phyloP scores from a whole-genome alignment of 2,113 vertebrate genomes.

The Eudyptes chrysolophus region DNA sequence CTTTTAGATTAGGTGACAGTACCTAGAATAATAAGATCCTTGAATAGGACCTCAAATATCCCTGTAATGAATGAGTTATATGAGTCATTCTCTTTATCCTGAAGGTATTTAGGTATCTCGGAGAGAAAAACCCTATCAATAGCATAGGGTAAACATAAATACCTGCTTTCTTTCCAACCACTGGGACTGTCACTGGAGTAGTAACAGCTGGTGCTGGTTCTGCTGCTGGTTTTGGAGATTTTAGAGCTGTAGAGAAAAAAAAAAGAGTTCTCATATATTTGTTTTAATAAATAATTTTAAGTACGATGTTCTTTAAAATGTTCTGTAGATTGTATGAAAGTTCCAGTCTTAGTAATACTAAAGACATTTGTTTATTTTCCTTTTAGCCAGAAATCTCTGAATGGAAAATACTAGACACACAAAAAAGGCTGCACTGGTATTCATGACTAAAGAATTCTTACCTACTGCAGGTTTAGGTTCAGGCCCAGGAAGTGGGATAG shows the following conservation, averaged over 20 bases:
- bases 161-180: conserved; percentile 92
- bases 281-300: background rate
- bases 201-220: conserved; percentile 73
- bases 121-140: background rate
- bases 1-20: background rate
- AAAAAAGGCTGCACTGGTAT: background rate
- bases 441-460: conserved; percentile 46
- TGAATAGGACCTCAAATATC: background rate
- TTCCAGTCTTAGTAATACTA: background rate
- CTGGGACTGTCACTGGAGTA: conserved; percentile 84
- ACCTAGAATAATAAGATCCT: background rate
- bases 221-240: conserved; percentile 70
- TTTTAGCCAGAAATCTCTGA: background rate
- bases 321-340: background rate
- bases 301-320: background rate
- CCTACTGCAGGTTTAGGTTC: conserved; percentile 76
- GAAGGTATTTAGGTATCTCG: background rate
- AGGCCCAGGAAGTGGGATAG: conserved; percentile 63
- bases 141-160: conserved; percentile 59
- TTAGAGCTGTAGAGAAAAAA: conserved; percentile 65
- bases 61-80: background rate
- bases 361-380: background rate
- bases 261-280: background rate
- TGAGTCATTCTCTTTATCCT: background rate
- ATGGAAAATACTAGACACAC: background rate